phyloP scores from a whole-genome alignment of 2,888 invertebrate species.

The Tubulanus polymorphus region DNA sequence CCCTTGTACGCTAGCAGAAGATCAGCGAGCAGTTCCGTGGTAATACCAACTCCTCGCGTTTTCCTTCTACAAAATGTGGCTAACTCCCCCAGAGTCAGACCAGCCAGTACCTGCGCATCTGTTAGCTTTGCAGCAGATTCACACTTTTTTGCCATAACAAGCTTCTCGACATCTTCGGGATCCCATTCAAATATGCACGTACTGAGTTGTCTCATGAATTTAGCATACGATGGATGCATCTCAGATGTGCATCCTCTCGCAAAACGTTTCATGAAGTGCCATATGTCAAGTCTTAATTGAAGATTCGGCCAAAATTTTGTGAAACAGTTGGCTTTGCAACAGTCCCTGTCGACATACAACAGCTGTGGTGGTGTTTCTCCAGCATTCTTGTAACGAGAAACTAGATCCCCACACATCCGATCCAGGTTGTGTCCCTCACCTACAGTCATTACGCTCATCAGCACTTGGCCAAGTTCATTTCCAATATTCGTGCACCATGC shows the following conservation, averaged over 20 bases:
- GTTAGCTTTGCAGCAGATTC: too few species aligned
- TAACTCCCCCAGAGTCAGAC: too few species aligned
- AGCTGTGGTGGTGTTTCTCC: background rate
- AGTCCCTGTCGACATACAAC: conserved; percentile 1
- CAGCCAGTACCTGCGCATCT: too few species aligned
- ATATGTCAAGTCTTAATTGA: conserved; percentile 20
- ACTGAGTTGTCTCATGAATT: conserved; percentile 21
- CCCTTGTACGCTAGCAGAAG: conserved; percentile 16
- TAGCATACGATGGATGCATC: conserved; percentile 21
- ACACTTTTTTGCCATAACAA: conserved; percentile 22
- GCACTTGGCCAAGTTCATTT: background rate
- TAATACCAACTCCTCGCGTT: conserved; percentile 19
- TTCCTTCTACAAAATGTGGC: conserved; percentile 15
- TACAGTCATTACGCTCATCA: background rate
- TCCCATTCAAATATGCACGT: conserved; percentile 24
- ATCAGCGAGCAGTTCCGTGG: conserved; percentile 11
- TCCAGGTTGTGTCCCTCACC: background rate
- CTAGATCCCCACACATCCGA: background rate
- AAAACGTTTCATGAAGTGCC: conserved; percentile 26
- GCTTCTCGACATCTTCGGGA: conserved; percentile 17
- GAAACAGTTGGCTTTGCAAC: background rate
- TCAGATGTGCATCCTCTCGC: conserved; percentile 19
- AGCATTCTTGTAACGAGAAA: background rate
- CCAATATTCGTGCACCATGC: background rate
- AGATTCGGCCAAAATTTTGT: conserved; percentile 3